Percentiles rank a stretch among this genome's conserved stretches.
phyloP scores from a whole-genome alignment of 2,113 vertebrate species.

The Theristicus caerulescens region DNA sequence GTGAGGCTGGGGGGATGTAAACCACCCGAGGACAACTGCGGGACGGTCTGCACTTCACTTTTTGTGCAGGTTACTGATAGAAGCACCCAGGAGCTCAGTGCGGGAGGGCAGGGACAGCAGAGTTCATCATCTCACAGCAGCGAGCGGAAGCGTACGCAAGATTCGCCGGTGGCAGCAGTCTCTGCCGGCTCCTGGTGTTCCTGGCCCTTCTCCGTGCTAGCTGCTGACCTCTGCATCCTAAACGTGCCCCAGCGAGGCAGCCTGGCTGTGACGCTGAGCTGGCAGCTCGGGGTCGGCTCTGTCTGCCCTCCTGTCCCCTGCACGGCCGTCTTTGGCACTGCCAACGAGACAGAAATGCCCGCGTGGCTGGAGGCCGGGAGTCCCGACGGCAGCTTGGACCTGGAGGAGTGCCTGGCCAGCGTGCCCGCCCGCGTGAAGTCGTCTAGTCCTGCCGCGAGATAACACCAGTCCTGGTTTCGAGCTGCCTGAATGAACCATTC shows the following conservation, averaged over 20 bases:
- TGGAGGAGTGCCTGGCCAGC: not conserved
- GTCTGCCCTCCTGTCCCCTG: not conserved
- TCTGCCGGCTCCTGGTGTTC: not conserved
- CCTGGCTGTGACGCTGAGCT: not conserved
- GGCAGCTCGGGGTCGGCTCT: not conserved
- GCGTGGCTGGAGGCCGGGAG: not conserved
- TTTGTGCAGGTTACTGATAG: not conserved
- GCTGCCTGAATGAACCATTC: not conserved
- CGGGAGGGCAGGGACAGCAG: not conserved
- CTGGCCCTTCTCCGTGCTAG: not conserved
- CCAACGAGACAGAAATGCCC: too few species aligned
- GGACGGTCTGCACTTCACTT: not conserved
- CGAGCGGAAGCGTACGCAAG: rapidly evolving
- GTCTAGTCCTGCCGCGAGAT: not conserved
- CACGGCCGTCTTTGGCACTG: rapidly evolving
- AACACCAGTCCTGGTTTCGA: not conserved
- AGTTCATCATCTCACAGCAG: not conserved
- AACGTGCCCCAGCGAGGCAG: rapidly evolving
- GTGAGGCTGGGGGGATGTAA: not conserved
- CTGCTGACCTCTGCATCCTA: not conserved
- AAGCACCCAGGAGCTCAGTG: not conserved
- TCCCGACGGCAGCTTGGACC: not conserved
- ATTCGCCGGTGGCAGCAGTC: not conserved
- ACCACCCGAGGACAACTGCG: not conserved
- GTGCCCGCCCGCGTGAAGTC: rapidly evolving